Conservation (phyloP, 2,113 vertebrate genomes). For the Toxotes chatareus region DNA sequence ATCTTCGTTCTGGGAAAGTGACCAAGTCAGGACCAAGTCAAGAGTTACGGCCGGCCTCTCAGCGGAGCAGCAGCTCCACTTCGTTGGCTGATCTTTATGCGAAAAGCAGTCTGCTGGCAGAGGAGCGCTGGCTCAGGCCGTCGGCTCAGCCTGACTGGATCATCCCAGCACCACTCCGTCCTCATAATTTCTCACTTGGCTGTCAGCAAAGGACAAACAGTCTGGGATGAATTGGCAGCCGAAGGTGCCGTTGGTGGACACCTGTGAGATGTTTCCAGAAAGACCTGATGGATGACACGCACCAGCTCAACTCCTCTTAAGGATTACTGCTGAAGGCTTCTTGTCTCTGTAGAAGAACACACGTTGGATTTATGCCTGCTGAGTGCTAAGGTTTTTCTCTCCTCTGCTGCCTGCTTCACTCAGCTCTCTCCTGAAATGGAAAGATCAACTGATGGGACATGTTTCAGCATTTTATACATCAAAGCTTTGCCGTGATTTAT, state of each 20-base stretch:
- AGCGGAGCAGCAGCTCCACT: constrained; percentile 15
- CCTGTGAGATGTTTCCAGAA: constrained; percentile 46
- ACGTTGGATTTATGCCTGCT: constrained; percentile 19
- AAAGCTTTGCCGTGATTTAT: not conserved
- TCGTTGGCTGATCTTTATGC: constrained; percentile 25
- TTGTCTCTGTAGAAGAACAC: constrained; percentile 5
- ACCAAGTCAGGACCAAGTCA: constrained; percentile 19
- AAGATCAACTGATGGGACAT: not conserved
- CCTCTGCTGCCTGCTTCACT: not conserved
- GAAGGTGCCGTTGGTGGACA: constrained; percentile 27
- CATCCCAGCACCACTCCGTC: constrained; percentile 13
- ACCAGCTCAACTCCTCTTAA: constrained; percentile 29
- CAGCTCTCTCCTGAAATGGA: constrained; percentile 32
- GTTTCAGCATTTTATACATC: not conserved
- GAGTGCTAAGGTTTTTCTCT: not conserved
- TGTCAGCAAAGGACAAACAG: constrained; percentile 55
- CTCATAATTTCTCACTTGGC: constrained; percentile 54
- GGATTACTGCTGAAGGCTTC: constrained; percentile 20
- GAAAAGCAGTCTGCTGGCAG: constrained; percentile 47
- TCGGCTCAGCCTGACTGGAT: constrained; percentile 29
- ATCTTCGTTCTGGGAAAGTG: constrained; percentile 37
- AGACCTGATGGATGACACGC: constrained; percentile 49
- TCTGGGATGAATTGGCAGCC: constrained; percentile 38
- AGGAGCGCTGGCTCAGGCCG: not conserved
- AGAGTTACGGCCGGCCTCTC: constrained; percentile 1